phyloP scores from a whole-genome alignment of 2,797 vertebrate genomes.

The Potorous gilbertii region DNA sequence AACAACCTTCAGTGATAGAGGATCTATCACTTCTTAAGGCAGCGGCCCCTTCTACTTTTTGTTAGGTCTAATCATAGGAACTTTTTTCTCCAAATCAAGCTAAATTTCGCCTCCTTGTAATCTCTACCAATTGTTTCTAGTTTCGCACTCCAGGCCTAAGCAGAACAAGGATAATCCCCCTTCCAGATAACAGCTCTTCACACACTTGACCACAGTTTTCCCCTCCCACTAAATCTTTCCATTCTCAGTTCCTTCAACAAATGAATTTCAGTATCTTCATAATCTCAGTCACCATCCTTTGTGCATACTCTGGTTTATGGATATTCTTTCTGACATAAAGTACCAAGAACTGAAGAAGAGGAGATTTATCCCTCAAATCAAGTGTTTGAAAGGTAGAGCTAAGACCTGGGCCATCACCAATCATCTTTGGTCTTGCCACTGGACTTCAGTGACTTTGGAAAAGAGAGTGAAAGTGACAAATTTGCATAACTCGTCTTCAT shows the following conservation, averaged over 20 bases:
- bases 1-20: neutral
- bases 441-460: neutral
- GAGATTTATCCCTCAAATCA: neutral
- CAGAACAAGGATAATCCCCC: neutral
- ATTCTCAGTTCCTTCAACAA: neutral
- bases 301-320: neutral
- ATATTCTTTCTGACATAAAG: neutral
- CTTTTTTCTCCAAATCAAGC: neutral
- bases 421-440: neutral
- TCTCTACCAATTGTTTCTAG: neutral
- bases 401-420: neutral
- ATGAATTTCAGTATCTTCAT: neutral
- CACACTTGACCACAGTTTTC: neutral
- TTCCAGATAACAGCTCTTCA: neutral
- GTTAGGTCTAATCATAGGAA: neutral
- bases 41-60: neutral
- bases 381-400: neutral
- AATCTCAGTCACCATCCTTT: neutral
- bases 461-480: neutral
- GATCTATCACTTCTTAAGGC: neutral
- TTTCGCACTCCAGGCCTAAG: neutral
- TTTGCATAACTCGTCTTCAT: neutral
- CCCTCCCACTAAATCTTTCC: neutral
- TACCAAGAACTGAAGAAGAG: neutral
- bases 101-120: neutral